Conservation (phyloP, 2,888 invertebrate genomes). For the Oscheius myriophilus region DNA sequence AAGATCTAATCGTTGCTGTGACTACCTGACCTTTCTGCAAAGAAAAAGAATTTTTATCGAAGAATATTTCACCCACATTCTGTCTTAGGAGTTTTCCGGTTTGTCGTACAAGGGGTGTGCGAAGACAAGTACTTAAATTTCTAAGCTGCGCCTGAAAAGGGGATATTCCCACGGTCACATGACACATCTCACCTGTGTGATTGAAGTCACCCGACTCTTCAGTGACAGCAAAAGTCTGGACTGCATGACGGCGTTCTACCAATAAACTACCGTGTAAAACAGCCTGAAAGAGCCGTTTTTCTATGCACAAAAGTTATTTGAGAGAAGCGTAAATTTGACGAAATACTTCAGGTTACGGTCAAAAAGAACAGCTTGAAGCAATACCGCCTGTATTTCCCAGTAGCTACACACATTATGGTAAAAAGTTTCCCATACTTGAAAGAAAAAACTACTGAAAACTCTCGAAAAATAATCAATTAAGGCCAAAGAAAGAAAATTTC, state of each 20-base stretch:
- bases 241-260: background rate
- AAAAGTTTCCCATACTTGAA: no score
- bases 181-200: background rate
- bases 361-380: no score
- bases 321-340: no score
- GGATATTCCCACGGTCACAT: background rate
- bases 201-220: background rate
- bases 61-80: conserved; percentile 9
- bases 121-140: conserved; percentile 6
- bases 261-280: background rate
- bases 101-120: background rate
- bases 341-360: no score
- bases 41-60: background rate
- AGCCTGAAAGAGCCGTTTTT: background rate
- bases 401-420: no score
- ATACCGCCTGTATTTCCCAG: no score
- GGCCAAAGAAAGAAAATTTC: no score
- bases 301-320: no score
- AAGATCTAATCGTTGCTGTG: conserved; percentile 40
- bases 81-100: conserved; percentile 16
- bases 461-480: no score
- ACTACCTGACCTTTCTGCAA: conserved; percentile 41
- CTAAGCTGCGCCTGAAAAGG: conserved; percentile 17
- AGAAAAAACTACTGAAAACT: no score
- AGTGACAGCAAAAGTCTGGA: conserved; percentile 2